Evolutionary conservation across 2,113 vertebrate genomes (phyloP).

Genomic region (Eira barbara): DNA sequence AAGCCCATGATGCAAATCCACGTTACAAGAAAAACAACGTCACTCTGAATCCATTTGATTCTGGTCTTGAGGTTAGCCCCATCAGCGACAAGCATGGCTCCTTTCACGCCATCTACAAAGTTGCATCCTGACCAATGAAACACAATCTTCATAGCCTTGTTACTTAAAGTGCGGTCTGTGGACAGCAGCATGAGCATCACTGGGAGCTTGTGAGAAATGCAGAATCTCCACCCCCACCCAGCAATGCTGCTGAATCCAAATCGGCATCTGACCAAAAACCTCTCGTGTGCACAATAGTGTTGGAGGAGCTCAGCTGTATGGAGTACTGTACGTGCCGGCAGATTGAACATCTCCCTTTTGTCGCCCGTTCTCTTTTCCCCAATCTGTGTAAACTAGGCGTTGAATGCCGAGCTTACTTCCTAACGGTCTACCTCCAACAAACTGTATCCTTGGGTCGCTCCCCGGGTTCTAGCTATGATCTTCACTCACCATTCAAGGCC

Average conservation of each 20-base stretch:
- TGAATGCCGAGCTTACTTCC: background rate
- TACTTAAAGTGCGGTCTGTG: background rate
- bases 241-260: background rate
- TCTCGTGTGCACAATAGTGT: background rate
- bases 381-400: background rate
- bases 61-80: background rate
- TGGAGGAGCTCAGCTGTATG: background rate
- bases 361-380: background rate
- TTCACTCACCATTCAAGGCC: background rate
- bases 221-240: background rate
- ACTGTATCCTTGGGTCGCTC: background rate
- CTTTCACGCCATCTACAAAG: background rate
- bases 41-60: background rate
- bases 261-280: background rate
- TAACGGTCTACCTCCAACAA: background rate
- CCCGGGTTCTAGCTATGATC: background rate
- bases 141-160: background rate
- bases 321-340: background rate
- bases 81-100: background rate
- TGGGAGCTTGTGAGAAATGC: background rate
- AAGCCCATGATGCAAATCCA: background rate
- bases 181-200: background rate
- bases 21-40: background rate
- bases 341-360: background rate
- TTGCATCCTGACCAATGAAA: background rate